Evolutionary conservation across 1,140 invertebrate genomes (phyloP), one percentile per base, ranked within the genome.

Genomic region (Trichonephila clavipes): DNA sequence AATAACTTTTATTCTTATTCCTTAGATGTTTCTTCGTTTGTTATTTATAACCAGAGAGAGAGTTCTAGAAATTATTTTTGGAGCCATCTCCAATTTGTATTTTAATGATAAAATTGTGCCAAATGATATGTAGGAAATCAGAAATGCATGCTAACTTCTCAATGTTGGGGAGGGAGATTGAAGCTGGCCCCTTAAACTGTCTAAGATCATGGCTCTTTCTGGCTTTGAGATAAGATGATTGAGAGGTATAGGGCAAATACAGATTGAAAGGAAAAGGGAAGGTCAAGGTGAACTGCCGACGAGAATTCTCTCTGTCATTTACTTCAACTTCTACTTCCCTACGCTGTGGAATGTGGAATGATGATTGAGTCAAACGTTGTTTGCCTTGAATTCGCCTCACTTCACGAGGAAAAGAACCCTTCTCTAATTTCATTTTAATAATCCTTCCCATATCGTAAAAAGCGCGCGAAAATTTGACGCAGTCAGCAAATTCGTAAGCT

Each of bases 191-290:
- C 34, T 77, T n/a, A 77, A 77, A 7, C 69, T 14, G n/a, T 28
- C 69, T 28, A 51, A 51, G 51, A 3, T 51, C 34, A 10, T 16
- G 14, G 6, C 24, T 28, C 8, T 24, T 14, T 14, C 69, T 28
- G 7, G 12, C 14, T 24, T 24, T 28, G 34, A 77, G 69, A 21
- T 28, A 28, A 77, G n/a, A 34, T 24, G n/a, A 77, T 77, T 69
- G 19, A 69, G 64, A 69, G 19, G 64, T 21, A 21, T 69, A 19
- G 19, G 21, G n/a, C 44, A 58, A 58, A 59, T 21, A 12, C 21
- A 10, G n/a, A 90, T 90, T 61, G 88, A 90, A 90, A 90, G 88
- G 24, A 90, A 90, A 90, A 90, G 88, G 69, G 88, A 90, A 90
- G 88, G 88, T 90, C 88, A 90, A 90, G 88, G 88, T 24, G 51